Evolutionary conservation across 2,797 vertebrate species (phyloP).

Genomic region (Todus mexicanus): DNA sequence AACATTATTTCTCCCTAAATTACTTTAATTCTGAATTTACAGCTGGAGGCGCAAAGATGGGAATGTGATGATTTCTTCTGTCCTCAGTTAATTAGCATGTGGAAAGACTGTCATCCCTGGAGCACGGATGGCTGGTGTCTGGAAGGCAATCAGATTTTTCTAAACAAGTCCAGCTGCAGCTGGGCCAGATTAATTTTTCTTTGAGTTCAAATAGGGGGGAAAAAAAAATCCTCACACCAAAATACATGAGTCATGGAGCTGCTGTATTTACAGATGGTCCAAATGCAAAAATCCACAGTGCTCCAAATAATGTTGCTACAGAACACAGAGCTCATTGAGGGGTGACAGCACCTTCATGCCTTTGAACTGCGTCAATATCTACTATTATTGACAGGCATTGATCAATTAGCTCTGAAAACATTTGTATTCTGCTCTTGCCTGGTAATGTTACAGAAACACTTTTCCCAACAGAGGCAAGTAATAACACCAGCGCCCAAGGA

Average conservation of each 20-base stretch:
- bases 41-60: constrained; percentile 44
- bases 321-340: background rate
- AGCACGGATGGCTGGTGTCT: constrained; percentile 24
- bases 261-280: constrained; percentile 35
- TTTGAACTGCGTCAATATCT: background rate
- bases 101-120: constrained; percentile 29
- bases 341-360: background rate
- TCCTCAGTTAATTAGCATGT: constrained; percentile 48
- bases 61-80: constrained; percentile 49
- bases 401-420: background rate
- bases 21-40: constrained; percentile 53
- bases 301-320: background rate
- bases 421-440: too few species aligned
- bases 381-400: background rate
- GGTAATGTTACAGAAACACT: background rate
- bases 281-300: constrained; percentile 1
- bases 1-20: constrained; percentile 41
- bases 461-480: background rate
- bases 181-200: constrained; percentile 41
- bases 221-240: background rate
- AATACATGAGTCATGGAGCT: background rate
- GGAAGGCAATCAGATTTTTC: constrained; percentile 47
- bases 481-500: background rate
- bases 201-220: constrained; percentile 2
- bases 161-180: constrained; percentile 57